These are phyloP conservation scores for Poecilia latipinna DNA, from an alignment of 2,113 vertebrate genomes.

Conservation along the genomic window DNA sequence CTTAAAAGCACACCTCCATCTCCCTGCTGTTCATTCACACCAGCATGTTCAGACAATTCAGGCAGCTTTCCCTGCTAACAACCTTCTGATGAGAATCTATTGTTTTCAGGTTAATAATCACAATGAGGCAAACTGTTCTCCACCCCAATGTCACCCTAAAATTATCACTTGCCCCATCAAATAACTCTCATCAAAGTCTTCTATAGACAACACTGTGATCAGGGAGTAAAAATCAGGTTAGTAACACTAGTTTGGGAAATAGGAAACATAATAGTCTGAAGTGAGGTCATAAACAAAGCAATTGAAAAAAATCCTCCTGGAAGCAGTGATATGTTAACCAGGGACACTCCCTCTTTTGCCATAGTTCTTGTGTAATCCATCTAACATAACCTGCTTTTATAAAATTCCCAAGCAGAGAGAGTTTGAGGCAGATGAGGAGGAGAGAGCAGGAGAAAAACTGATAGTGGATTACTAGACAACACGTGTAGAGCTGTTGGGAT, in stretches of 20 bases:
- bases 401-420: conserved; percentile 5
- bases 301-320: background rate
- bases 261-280: background rate
- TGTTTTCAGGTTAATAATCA: background rate
- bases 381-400: background rate
- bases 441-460: background rate
- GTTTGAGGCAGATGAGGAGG: background rate
- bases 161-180: no score
- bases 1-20: conserved; percentile 19
- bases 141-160: no score
- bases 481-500: background rate
- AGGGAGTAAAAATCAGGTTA: no score
- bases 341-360: conserved; percentile 22
- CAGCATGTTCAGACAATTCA: background rate
- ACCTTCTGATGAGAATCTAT: background rate
- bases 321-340: background rate
- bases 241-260: no score
- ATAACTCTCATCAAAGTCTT: no score
- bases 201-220: no score
- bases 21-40: conserved; percentile 3
- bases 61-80: background rate
- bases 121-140: no score
- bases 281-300: background rate
- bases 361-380: background rate
- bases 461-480: background rate